Evolutionary conservation across 2,888 invertebrate genomes (phyloP).

Genomic region (Dastarcus helophoroides): DNA sequence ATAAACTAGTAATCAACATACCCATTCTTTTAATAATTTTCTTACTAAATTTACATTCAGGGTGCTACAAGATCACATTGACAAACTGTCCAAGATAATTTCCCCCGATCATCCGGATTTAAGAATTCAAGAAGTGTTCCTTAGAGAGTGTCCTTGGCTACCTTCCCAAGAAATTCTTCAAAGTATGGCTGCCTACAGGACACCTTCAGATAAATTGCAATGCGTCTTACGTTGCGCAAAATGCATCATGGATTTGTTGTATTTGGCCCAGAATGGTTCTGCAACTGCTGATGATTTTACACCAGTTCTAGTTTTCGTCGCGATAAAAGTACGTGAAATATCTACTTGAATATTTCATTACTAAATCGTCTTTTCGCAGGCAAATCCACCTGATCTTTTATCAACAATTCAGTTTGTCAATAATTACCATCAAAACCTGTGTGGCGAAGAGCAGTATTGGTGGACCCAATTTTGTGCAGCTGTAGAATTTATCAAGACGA

Average conservation of each 20-base stretch:
- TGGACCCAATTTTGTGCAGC: conserved; percentile 98
- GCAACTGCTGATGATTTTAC: conserved; percentile 93
- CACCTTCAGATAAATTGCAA: conserved; percentile 69
- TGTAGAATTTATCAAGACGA: conserved; percentile 95
- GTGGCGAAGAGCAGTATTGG: conserved; percentile 92
- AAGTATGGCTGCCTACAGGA: conserved; percentile 82
- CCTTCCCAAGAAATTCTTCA: conserved; percentile 85
- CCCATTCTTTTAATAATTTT: too few species aligned
- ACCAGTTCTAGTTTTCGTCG: conserved; percentile 91
- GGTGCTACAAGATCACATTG: conserved; percentile 80
- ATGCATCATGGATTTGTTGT: conserved; percentile 87
- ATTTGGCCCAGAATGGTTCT: conserved; percentile 65
- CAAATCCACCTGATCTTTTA: conserved; percentile 86
- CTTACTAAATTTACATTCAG: too few species aligned
- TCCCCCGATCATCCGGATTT: conserved; percentile 72
- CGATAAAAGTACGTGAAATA: conserved; percentile 63
- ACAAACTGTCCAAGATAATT: conserved; percentile 62
- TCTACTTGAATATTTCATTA: not conserved
- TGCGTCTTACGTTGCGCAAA: conserved; percentile 81
- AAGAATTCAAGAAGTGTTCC: conserved; percentile 68
- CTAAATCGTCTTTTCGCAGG: too few species aligned
- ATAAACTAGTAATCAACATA: too few species aligned
- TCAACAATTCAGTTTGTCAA: conserved; percentile 95
- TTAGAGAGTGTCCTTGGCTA: conserved; percentile 91
- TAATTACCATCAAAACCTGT: conserved; percentile 75